These are phyloP conservation scores for Furcula furcula DNA, from an alignment of 2,888 invertebrate species.

Conservation along the genomic window DNA sequence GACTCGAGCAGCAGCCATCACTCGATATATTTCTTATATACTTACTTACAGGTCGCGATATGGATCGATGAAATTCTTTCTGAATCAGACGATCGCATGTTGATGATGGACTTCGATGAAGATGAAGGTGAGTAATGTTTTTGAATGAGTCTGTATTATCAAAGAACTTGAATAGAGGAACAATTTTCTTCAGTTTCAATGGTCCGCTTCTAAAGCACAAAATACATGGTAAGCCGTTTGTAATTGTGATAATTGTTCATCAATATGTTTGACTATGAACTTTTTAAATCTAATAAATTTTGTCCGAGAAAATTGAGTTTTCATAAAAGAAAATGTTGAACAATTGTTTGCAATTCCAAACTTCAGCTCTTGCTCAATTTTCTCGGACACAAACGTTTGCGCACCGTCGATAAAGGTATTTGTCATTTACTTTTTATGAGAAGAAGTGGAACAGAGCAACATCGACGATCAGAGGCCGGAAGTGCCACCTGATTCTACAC, in stretches of 20 bases:
- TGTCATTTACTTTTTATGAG: conserved; percentile 33
- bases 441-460: conserved; percentile 57
- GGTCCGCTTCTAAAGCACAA: conserved; percentile 5
- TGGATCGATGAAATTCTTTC: conserved; percentile 72
- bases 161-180: conserved; percentile 16
- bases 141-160: too few species aligned
- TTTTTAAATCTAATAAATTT: conserved; percentile 2
- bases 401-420: conserved; percentile 26
- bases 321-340: conserved; percentile 29
- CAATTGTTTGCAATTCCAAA: conserved; percentile 49
- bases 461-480: conserved; percentile 28
- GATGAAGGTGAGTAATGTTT: conserved; percentile 57
- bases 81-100: conserved; percentile 72
- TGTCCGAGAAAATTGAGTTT: conserved; percentile 25
- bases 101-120: conserved; percentile 77
- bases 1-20: too few species aligned
- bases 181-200: conserved; percentile 48
- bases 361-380: conserved; percentile 24
- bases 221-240: conserved; percentile 44
- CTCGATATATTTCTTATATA: too few species aligned
- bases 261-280: conserved; percentile 5
- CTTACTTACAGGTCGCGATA: conserved; percentile 56
- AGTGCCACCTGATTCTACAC: conserved; percentile 5
- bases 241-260: conserved; percentile 61
- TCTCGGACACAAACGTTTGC: conserved; percentile 40